These are phyloP conservation scores for Phalanger gymnotis DNA, from an alignment of 2,797 vertebrate species.

Conservation along the genomic window DNA sequence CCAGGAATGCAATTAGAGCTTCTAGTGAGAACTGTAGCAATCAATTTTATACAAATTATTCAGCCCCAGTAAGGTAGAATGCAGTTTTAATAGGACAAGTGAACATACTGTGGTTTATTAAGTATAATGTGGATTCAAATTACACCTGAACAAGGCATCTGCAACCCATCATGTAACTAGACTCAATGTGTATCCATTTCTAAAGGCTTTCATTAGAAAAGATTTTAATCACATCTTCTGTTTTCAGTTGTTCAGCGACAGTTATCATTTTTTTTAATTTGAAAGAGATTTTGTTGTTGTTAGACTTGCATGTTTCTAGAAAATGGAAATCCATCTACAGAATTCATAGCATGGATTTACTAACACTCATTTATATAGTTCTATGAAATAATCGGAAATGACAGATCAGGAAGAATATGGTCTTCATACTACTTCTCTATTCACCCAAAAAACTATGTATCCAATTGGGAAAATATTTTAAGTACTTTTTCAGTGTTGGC, in stretches of 20 bases:
- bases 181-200: slow-evolving; percentile 60
- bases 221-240: slow-evolving; percentile 56
- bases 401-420: not conserved
- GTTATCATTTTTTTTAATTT: slow-evolving; percentile 60
- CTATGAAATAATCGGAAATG: not conserved
- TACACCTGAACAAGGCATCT: slow-evolving; percentile 64
- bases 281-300: slow-evolving; percentile 53
- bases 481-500: slow-evolving; percentile 34
- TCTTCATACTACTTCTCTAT: not conserved
- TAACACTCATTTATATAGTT: not conserved
- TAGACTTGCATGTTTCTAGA: slow-evolving; percentile 36
- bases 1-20: slow-evolving; percentile 87
- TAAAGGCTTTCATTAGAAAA: slow-evolving; percentile 62
- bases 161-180: slow-evolving; percentile 61
- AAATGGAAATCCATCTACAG: slow-evolving; percentile 21
- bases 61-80: slow-evolving; percentile 83
- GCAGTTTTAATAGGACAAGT: slow-evolving; percentile 82
- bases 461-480: slow-evolving; percentile 42
- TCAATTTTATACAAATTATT: slow-evolving; percentile 88
- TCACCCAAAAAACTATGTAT: not conserved
- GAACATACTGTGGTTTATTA: slow-evolving; percentile 81
- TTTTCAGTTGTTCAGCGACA: slow-evolving; percentile 40
- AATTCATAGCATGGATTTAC: slow-evolving; percentile 23
- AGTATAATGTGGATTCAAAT: slow-evolving; percentile 79
- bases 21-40: slow-evolving; percentile 85